Evolutionary conservation across 2,797 vertebrate genomes (phyloP), one percentile per base, ranked within the genome.

Genomic region (Epinephelus malabaricus): DNA sequence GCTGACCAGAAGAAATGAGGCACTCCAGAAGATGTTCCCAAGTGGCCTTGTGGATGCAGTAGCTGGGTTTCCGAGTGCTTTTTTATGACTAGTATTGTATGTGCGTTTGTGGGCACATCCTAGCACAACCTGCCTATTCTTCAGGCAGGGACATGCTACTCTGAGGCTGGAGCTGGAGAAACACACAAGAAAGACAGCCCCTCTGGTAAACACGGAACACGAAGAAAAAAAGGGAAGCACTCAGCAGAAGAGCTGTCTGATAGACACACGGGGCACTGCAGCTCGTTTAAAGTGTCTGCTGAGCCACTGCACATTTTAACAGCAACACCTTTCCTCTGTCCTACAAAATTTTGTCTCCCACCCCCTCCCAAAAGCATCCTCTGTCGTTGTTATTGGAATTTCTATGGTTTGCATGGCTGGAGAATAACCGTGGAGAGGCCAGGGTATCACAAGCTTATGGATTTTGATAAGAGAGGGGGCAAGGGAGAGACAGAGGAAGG

Each of bases 371-470:
- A 79, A 94, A 86, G 75, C 13, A 45, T 60, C 47, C 90, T 81
- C 90, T 73, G 91, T 85, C 81, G 65, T 92, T 92, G 94, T 96
- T 96, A 85, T 93, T 93, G 93, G 95, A 93, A 91, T 95, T 95
- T 95, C 94, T 96, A 93, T 96, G 96, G 94, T 96, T 97, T 96
- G 97, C 95, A 97, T 97, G 96, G 97, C 97, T 96, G 96, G 95
- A 93, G 96, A 95, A 97, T 97, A 97, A 98, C 96, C 98, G 98
- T 99, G 98, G 98, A 99, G 98, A 99, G 96, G 97, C 98, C 98
- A 90, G 98, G 98, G 96, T 99, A 99, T 95, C 98, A 99, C 97
- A 99, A 99, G 98, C 98, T 99, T 97, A 99, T 99, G 98, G 98
- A 99, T 98, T 98, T 99, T 99, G 98, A 99, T 93, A 99, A 98